phyloP scores from a whole-genome alignment of 2,797 vertebrate genomes.

The Basileuterus tristriatus region DNA sequence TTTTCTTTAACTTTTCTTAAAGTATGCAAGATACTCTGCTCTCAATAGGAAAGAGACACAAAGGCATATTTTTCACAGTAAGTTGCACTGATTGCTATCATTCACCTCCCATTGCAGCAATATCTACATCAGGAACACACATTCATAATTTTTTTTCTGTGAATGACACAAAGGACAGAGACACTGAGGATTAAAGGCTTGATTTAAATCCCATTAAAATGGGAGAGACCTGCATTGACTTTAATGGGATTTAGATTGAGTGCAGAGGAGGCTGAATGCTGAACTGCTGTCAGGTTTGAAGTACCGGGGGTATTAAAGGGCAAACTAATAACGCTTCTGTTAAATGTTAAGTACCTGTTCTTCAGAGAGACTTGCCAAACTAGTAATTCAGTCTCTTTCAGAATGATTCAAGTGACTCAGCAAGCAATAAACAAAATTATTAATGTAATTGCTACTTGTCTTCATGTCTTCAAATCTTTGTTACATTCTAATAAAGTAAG shows the following conservation, averaged over 20 bases:
- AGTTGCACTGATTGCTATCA: neutral
- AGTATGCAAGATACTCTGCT: neutral
- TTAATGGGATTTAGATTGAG: conserved; percentile 57
- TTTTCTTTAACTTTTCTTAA: neutral
- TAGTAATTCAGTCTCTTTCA: conserved; percentile 22
- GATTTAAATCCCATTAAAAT: conserved; percentile 59
- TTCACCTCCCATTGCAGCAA: neutral
- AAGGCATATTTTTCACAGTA: neutral
- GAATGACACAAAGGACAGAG: conserved; percentile 9
- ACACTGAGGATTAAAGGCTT: conserved; percentile 32
- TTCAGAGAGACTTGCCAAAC: conserved; percentile 25
- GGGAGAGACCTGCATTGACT: conserved; percentile 32
- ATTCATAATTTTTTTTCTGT: conserved; percentile 4
- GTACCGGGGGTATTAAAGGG: conserved; percentile 38
- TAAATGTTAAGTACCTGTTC: conserved; percentile 39
- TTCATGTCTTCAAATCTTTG: neutral
- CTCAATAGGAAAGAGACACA: neutral
- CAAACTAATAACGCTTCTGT: conserved; percentile 47
- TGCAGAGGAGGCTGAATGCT: neutral
- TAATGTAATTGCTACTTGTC: neutral
- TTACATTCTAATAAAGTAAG: neutral
- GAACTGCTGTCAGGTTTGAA: conserved; percentile 38
- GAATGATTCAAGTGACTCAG: neutral
- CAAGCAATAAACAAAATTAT: conserved; percentile 20
- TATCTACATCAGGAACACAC: neutral